phyloP scores from a whole-genome alignment of 2,888 invertebrate species.

The Anarsia innoxiella region DNA sequence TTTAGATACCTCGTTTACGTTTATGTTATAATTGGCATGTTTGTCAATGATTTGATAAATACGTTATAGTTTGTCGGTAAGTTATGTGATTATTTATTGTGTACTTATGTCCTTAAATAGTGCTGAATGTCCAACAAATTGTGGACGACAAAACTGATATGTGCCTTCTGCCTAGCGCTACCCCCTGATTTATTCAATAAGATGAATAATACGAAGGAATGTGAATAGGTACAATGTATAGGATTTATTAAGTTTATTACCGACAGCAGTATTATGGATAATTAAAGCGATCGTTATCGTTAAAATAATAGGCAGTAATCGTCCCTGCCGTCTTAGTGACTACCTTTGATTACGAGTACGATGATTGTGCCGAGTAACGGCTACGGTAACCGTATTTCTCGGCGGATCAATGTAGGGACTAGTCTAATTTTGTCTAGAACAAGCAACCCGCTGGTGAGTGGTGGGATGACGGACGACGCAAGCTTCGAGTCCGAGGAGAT shows the following conservation, averaged over 20 bases:
- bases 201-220: no score
- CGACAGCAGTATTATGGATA: constrained; percentile 18
- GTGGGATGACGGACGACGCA: constrained; percentile 63
- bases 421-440: constrained; percentile 58
- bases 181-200: no score
- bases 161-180: neutral
- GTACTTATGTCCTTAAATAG: constrained; percentile 1
- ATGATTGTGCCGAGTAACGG: constrained; percentile 26
- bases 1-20: no score
- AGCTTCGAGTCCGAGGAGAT: constrained; percentile 51
- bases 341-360: constrained; percentile 27
- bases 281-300: constrained; percentile 40
- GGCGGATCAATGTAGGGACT: constrained; percentile 39
- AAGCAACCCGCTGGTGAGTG: constrained; percentile 58
- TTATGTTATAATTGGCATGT: no score
- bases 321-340: constrained; percentile 20
- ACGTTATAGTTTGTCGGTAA: no score
- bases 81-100: no score
- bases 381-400: constrained; percentile 14
- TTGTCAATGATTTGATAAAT: no score
- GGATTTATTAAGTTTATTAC: constrained; percentile 6
- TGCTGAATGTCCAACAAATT: constrained; percentile 9
- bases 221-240: neutral
- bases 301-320: constrained; percentile 36
- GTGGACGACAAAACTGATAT: constrained; percentile 6